Percentiles rank a stretch among this genome's conserved stretches.
Conservation (phyloP, 2,113 vertebrate species). For the Leptosomus discolor region DNA sequence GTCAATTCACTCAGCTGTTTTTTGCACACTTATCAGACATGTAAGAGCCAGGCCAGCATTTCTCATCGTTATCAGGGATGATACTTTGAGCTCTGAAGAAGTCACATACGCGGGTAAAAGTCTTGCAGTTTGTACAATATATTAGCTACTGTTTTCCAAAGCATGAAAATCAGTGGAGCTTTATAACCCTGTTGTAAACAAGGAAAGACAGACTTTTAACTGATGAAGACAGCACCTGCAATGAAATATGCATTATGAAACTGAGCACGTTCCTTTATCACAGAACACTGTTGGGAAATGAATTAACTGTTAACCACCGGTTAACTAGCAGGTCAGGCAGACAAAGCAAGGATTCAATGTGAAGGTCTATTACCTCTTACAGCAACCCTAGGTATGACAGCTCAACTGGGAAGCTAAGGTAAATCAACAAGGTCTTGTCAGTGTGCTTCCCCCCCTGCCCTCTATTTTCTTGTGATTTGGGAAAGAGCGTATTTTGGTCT, state of each 20-base stretch:
- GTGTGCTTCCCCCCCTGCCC: not conserved
- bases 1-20: constrained; percentile 14
- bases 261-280: not conserved
- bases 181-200: not conserved
- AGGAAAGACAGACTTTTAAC: not conserved
- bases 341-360: not conserved
- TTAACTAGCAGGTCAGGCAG: constrained; percentile 27
- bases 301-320: constrained; percentile 43
- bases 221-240: not conserved
- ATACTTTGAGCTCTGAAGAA: constrained; percentile 34
- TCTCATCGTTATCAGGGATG: constrained; percentile 9
- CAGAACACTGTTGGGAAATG: not conserved
- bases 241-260: constrained; percentile 5
- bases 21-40: not conserved
- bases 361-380: not conserved
- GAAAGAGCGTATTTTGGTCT: not conserved
- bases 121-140: not conserved
- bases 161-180: not conserved
- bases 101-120: not conserved
- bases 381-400: not conserved
- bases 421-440: not conserved
- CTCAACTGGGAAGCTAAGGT: not conserved
- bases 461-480: not conserved
- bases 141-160: not conserved
- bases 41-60: constrained; percentile 34